Evolutionary conservation across 2,888 invertebrate genomes (phyloP), one percentile per base, ranked within the genome.

Genomic region (Luperina testacea): DNA sequence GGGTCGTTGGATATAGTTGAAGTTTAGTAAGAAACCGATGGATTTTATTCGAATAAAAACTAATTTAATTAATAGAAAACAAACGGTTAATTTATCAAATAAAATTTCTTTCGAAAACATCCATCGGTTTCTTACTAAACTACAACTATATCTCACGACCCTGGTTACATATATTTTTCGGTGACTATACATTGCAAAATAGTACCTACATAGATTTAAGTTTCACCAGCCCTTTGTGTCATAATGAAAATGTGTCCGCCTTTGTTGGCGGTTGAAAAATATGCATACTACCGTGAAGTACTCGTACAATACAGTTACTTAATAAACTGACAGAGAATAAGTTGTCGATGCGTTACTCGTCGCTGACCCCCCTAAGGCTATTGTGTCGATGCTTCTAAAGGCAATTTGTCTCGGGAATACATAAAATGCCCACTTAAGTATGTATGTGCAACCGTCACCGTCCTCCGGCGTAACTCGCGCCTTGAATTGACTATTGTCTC

Each of bases 381-480:
- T 94, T 94, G 94, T 94, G 87, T 90, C 80, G 87, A 88, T 78
- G 87, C 84, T 84, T 86, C 77, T 81, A 85, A 95, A 94, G 94
- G 94, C 93, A 94, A 94, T 95, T 95, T 95, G 93, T 95, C 91
- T 90, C 87, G 84, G 90, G 94, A 94, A 95, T 95, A 95, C 93
- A 93, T 92, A 94, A 94, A 87, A 81, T 82, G 72, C 72, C 78
- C 91, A 89, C 90, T 83, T 85, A 88, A 84, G 90, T 93, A 92
- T 88, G 91, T 92, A 91, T 91, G 92, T 90, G 91, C 91, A 88
- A 87, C 89, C 87, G 91, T 87, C 86, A 27, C 74, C 64, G 87
- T 86, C 88, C 92, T 88, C 91, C 91, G 92, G 92, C 88, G 86
- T 87, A 87, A 89, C 81, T 89, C 90, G 92, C 92, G 92, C 81